Evolutionary conservation across 1,140 invertebrate species (phyloP).

Genomic region (Pectinophora gossypiella): DNA sequence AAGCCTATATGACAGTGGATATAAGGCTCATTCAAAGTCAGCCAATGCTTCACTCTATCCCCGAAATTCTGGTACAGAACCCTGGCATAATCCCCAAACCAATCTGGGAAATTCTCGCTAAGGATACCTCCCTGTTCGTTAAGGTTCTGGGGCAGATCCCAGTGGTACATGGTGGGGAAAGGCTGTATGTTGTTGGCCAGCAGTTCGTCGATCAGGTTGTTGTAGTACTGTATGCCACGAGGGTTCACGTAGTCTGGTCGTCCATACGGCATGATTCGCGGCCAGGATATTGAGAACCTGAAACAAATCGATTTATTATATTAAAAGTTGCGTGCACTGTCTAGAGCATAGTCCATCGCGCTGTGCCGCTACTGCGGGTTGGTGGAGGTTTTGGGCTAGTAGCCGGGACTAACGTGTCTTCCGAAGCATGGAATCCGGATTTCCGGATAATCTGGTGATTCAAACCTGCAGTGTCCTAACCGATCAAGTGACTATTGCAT

Average conservation of each 20-base stretch:
- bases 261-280: conserved; percentile 75
- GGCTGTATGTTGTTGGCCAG: conserved; percentile 68
- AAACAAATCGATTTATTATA: too few species aligned
- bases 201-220: conserved; percentile 76
- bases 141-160: conserved; percentile 71
- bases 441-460: too few species aligned
- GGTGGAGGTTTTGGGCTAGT: too few species aligned
- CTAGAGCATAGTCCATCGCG: too few species aligned
- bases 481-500: too few species aligned
- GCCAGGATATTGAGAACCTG: conserved; percentile 81
- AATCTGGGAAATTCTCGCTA: conserved; percentile 66
- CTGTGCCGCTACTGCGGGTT: too few species aligned
- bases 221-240: conserved; percentile 77
- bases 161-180: conserved; percentile 73
- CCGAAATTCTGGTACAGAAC: conserved; percentile 53
- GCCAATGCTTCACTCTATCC: conserved; percentile 63
- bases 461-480: too few species aligned
- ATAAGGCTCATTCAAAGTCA: conserved; percentile 45
- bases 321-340: too few species aligned
- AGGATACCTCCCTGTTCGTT: conserved; percentile 76
- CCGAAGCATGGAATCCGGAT: too few species aligned
- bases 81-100: conserved; percentile 61
- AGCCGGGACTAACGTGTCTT: too few species aligned
- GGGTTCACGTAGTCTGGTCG: conserved; percentile 66
- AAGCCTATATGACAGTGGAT: conserved; percentile 59